Evolutionary conservation across 2,797 vertebrate species (phyloP).

Genomic region (Hemitrygon akajei): DNA sequence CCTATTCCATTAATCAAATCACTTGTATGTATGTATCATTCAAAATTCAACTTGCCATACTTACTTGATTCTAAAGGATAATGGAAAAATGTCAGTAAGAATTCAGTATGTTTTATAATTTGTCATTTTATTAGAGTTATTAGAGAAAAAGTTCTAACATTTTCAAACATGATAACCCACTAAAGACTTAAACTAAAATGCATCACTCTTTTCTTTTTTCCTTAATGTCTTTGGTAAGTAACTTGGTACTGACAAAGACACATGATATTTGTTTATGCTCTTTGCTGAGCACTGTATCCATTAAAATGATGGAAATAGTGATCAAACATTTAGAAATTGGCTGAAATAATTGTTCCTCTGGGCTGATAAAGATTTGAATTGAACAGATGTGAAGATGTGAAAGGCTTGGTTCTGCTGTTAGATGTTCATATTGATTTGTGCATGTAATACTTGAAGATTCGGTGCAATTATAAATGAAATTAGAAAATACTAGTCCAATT

Average conservation of each 20-base stretch:
- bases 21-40: neutral
- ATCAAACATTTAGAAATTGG: neutral
- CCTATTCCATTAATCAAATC: neutral
- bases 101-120: neutral
- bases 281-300: neutral
- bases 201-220: neutral
- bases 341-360: neutral
- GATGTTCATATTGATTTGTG: constrained; percentile 16
- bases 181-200: neutral
- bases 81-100: neutral
- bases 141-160: neutral
- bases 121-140: neutral
- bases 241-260: neutral
- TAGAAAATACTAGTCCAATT: neutral
- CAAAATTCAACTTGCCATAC: neutral
- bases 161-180: constrained; percentile 11
- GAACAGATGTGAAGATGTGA: neutral
- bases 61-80: constrained; percentile 24
- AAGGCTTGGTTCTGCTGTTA: neutral
- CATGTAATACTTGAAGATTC: neutral
- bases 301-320: neutral
- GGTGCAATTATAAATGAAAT: neutral
- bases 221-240: constrained; percentile 6
- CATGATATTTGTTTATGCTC: neutral
- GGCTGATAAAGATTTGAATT: neutral